These are phyloP conservation scores for Mus spicilegus DNA, from an alignment of 2,113 vertebrate genomes.

Conservation along the genomic window DNA sequence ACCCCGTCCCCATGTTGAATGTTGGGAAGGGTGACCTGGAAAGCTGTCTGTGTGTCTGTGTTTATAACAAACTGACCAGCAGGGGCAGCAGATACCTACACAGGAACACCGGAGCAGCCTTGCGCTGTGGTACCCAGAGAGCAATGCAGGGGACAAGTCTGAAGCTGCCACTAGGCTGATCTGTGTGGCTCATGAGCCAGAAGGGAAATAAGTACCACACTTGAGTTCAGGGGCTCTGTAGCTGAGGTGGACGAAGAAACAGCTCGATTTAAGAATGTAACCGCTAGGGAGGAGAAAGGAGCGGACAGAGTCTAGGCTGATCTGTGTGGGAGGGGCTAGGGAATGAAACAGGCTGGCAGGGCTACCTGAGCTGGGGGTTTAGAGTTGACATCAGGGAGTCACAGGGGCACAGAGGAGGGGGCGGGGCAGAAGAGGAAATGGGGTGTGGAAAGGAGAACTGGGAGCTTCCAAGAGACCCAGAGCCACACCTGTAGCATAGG, in stretches of 20 bases:
- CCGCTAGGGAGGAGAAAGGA: neutral
- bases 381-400: neutral
- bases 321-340: no score
- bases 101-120: neutral
- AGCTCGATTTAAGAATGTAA: no score
- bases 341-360: neutral
- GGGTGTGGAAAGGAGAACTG: no score
- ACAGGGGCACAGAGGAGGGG: neutral
- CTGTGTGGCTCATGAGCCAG: neutral
- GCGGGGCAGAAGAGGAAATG: neutral
- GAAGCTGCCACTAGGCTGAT: neutral
- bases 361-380: neutral
- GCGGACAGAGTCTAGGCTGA: neutral
- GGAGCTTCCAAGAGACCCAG: neutral
- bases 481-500: neutral
- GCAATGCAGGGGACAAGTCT: neutral
- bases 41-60: accelerated
- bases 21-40: no score
- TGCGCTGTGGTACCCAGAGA: neutral
- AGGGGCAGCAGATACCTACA: conserved; percentile 52
- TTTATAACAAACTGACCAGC: conserved; percentile 36
- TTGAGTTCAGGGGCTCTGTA: no score
- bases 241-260: neutral
- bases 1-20: neutral
- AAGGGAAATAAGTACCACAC: neutral